Evolutionary conservation across 2,113 vertebrate genomes (phyloP), one percentile per base, ranked within the genome.

Genomic region (Petrocephalus zakoni): DNA sequence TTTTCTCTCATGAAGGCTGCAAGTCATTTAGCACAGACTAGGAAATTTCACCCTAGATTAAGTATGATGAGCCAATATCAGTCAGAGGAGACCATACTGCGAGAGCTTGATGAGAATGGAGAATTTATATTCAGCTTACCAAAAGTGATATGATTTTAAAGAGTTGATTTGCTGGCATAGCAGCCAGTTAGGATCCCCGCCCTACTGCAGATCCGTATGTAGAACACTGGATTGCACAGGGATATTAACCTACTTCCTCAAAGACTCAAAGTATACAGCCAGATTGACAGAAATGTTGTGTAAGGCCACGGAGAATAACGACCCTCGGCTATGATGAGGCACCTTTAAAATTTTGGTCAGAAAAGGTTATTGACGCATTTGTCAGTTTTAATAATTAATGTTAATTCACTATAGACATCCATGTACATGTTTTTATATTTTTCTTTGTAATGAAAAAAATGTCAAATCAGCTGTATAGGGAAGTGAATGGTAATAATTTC

Each of bases 21-120:
- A 94, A 98, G 97, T 98, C 98, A 99, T 99, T 98, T 99, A 99
- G 97, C 97, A 97, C 96, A 97, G 97, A 97, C 95, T 95, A 97
- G 97, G 96, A 98, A 98, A 98, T 98, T 98, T 98, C 97, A 98
- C 97, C 97, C 96, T 97, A 98, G 98, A 99, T 99, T 99, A 99
- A 99, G 97, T 99, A 97, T 98, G 98, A 99, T 99, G 98, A 98
- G 97, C 97, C 97, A 97, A 97, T 97, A 98, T 97, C 97, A 96
- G 97, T 97, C 97, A 97, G 97, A 96, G 96, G 96, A 97, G 95
- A 96, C 96, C 96, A 96, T 95, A 95, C 96, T 95, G 95, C 94
- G 95, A 96, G 93, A 94, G 95, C 94, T 93, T 97, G 97, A 97
- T 97, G 97, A 97, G 96, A 96, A 94, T 88, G 94, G 96, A 96